Evolutionary conservation across 2,888 invertebrate species (phyloP).

Genomic region (Chrysopilus asiliformis): DNA sequence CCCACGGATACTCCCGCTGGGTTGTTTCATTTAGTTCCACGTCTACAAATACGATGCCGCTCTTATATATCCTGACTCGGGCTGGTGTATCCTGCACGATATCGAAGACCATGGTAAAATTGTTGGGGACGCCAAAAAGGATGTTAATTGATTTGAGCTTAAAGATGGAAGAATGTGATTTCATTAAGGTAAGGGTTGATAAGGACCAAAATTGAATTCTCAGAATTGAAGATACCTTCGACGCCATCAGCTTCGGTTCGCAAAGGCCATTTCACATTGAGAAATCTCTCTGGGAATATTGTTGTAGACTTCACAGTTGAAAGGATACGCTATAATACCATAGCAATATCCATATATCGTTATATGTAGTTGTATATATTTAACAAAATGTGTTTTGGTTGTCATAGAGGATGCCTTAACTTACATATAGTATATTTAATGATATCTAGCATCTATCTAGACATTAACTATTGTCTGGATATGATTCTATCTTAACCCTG

Average conservation of each 20-base stretch:
- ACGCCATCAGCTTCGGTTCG: too few species aligned
- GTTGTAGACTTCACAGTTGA: too few species aligned
- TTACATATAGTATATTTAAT: neutral
- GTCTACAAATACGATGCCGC: slow-evolving; percentile 1
- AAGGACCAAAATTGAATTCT: slow-evolving; percentile 13
- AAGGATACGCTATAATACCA: too few species aligned
- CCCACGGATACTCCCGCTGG: too few species aligned
- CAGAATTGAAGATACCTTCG: slow-evolving; percentile 8
- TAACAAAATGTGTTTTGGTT: too few species aligned
- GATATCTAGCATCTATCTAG: neutral
- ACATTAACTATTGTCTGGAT: slow-evolving; percentile 5
- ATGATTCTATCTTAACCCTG: slow-evolving; percentile 3
- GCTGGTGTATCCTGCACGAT: slow-evolving; percentile 1
- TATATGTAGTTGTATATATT: too few species aligned
- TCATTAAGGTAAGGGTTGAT: slow-evolving; percentile 15
- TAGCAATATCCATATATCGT: too few species aligned
- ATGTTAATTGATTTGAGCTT: slow-evolving; percentile 16
- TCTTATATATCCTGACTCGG: neutral
- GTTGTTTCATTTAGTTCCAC: too few species aligned
- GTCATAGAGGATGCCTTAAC: too few species aligned
- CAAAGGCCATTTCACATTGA: too few species aligned
- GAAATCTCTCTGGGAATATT: too few species aligned
- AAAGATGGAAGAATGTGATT: slow-evolving; percentile 15
- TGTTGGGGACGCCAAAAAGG: slow-evolving; percentile 8
- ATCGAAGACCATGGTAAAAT: neutral